Percentiles rank a stretch among this genome's conserved stretches.
These are phyloP conservation scores for Enteromius argenteus DNA, from an alignment of 2,797 vertebrate species.

Conservation along the genomic window DNA sequence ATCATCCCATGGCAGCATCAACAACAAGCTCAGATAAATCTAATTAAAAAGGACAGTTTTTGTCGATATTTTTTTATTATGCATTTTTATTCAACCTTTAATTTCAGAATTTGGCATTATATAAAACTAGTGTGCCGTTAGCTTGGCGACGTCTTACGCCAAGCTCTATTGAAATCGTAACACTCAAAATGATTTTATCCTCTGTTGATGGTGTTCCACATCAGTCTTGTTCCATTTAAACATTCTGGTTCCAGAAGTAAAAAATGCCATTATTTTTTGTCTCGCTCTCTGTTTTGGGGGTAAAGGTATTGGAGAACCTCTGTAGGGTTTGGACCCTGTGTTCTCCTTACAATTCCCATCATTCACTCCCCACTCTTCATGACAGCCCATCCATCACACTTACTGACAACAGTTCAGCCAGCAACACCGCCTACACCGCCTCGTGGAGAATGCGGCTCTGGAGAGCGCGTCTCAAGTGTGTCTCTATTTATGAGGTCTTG, in stretches of 20 bases:
- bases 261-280: too few relatives aligned
- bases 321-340: slow-evolving; percentile 63
- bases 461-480: slow-evolving; percentile 4
- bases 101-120: background rate
- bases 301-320: slow-evolving; percentile 26
- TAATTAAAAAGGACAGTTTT: background rate
- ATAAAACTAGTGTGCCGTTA: background rate
- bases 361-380: slow-evolving; percentile 72
- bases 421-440: slow-evolving; percentile 65
- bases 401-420: slow-evolving; percentile 69
- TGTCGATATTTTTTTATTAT: background rate
- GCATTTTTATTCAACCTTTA: background rate
- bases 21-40: background rate
- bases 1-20: background rate
- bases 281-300: slow-evolving; percentile 8
- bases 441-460: slow-evolving; percentile 44
- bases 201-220: background rate
- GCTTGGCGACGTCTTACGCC: background rate
- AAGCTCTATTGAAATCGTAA: background rate
- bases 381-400: slow-evolving; percentile 79
- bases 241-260: background rate
- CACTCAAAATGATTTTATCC: background rate
- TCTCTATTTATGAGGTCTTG: slow-evolving; percentile 49
- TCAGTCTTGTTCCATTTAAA: background rate
- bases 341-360: slow-evolving; percentile 71